phyloP scores from a whole-genome alignment of 2,888 invertebrate species.

The Ganaspis brasiliensis region DNA sequence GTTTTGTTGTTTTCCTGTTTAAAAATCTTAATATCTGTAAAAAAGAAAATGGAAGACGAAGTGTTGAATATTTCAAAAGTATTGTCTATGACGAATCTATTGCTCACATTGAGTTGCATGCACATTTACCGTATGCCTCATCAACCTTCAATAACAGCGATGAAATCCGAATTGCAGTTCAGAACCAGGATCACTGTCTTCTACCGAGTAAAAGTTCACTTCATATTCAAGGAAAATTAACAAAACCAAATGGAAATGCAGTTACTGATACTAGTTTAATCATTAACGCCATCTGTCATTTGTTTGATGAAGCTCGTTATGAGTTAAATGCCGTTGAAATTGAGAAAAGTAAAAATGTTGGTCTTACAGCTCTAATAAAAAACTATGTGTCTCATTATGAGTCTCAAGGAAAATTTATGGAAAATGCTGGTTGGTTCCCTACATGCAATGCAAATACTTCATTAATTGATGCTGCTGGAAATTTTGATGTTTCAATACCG shows the following conservation, averaged over 20 bases:
- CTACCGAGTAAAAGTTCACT: too few species aligned
- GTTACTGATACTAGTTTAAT: slow-evolving; percentile 45
- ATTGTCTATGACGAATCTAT: slow-evolving; percentile 27
- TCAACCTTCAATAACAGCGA: too few species aligned
- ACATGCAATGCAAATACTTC: slow-evolving; percentile 34
- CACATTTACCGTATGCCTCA: too few species aligned
- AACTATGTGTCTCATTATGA: slow-evolving; percentile 67
- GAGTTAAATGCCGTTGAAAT: slow-evolving; percentile 73
- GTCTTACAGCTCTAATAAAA: slow-evolving; percentile 73
- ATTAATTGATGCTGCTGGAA: slow-evolving; percentile 40
- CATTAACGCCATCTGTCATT: slow-evolving; percentile 61
- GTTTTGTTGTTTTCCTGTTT: background rate
- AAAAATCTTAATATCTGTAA: background rate
- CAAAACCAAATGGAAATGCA: slow-evolving; percentile 15
- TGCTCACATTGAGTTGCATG: slow-evolving; percentile 27
- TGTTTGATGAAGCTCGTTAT: slow-evolving; percentile 74
- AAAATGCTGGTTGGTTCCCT: slow-evolving; percentile 53
- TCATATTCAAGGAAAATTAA: too few species aligned
- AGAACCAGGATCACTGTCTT: too few species aligned
- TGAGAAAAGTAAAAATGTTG: slow-evolving; percentile 70
- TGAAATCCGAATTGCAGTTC: too few species aligned
- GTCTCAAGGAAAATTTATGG: background rate
- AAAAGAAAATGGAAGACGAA: background rate
- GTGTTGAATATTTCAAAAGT: background rate
- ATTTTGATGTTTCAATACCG: slow-evolving; percentile 50